These are phyloP conservation scores for Aphaenogaster ashmeadi DNA, from an alignment of 1,140 invertebrate genomes.

Conservation along the genomic window DNA sequence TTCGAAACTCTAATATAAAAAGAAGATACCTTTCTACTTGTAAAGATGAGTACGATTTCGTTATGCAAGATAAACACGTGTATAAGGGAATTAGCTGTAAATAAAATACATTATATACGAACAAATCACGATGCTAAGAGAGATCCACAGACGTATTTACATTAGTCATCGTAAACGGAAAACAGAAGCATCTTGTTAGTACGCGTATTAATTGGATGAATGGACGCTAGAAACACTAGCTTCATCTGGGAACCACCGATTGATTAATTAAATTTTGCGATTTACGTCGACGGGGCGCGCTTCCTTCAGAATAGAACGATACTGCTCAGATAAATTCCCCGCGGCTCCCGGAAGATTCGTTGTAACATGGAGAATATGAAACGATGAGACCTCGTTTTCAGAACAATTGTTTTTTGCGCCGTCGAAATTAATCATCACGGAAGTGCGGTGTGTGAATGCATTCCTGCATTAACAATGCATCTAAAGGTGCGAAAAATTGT, in stretches of 20 bases:
- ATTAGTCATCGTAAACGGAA: conserved; percentile 11
- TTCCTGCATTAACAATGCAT: neutral
- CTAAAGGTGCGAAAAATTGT: conserved; percentile 12
- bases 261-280: conserved; percentile 77
- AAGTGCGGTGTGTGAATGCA: neutral
- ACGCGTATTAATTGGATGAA: conserved; percentile 67
- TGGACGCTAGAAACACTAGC: conserved; percentile 53
- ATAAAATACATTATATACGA: conserved; percentile 15
- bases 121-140: neutral
- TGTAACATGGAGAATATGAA: conserved; percentile 11
- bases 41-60: neutral
- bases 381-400: conserved; percentile 25
- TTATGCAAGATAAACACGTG: neutral
- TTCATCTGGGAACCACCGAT: conserved; percentile 44
- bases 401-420: conserved; percentile 40
- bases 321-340: conserved; percentile 35
- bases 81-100: neutral
- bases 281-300: conserved; percentile 42
- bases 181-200: conserved; percentile 54
- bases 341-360: conserved; percentile 13
- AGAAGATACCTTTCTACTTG: neutral
- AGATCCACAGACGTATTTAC: neutral
- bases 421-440: conserved; percentile 51
- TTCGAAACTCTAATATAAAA: neutral
- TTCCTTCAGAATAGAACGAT: conserved; percentile 46